A percentile compares a stretch with the other conserved stretches of the same genome.
Conservation (phyloP, 2,797 vertebrate genomes). For the Xenops minutus region DNA sequence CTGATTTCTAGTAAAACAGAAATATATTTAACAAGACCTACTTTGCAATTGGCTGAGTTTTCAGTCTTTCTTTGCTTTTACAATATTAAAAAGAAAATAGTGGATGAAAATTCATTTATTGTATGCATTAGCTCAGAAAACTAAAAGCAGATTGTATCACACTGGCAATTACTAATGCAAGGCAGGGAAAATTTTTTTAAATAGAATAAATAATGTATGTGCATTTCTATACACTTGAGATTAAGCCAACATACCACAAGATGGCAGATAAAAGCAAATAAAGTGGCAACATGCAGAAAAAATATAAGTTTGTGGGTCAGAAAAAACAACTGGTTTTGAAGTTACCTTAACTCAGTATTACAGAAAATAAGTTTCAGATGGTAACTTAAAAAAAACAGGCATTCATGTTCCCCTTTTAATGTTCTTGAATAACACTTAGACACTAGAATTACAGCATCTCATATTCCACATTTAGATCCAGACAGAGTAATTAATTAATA, state of each 20-base stretch:
- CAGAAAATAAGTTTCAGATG: background rate
- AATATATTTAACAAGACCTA: background rate
- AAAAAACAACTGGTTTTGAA: background rate
- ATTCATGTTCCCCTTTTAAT: background rate
- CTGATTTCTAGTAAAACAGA: background rate
- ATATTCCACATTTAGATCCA: background rate
- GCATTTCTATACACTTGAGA: conserved; percentile 29
- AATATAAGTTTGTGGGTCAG: background rate
- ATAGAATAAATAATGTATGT: background rate
- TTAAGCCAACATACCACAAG: conserved; percentile 61
- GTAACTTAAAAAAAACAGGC: background rate
- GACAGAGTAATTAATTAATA: background rate
- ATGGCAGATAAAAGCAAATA: conserved; percentile 62
- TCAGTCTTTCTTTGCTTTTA: background rate
- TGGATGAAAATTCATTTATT: background rate
- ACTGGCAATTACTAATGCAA: background rate
- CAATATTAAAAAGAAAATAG: background rate
- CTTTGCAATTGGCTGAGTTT: background rate
- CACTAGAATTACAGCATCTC: accelerated
- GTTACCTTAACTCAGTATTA: background rate
- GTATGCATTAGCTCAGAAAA: background rate
- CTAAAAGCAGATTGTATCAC: background rate
- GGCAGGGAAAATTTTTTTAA: background rate
- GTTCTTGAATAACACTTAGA: background rate
- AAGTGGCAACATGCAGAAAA: background rate